Evolutionary conservation across 1,140 invertebrate genomes (phyloP).

Genomic region (Drosophila equinoxialis): DNA sequence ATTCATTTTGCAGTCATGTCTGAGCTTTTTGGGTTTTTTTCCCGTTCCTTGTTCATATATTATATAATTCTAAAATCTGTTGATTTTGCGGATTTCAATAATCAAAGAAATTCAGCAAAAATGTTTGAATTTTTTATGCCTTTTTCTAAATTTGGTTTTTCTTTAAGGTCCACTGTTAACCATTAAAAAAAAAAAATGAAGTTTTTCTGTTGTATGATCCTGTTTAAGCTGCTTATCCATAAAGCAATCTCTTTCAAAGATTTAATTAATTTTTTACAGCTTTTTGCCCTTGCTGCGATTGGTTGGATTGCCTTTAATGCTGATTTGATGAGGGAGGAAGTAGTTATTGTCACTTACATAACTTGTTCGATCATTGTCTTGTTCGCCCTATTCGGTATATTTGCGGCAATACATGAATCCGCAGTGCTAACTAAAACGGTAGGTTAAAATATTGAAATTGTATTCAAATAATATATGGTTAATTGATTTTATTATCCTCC

Average conservation of each 20-base stretch:
- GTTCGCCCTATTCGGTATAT: conserved; percentile 64
- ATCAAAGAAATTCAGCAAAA: background rate
- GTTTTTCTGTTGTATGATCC: background rate
- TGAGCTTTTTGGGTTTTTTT: too few relatives aligned
- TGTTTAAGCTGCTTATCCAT: too few relatives aligned
- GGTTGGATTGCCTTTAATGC: conserved; percentile 67
- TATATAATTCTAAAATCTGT: too few relatives aligned
- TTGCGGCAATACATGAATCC: conserved; percentile 70
- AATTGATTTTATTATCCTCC: background rate
- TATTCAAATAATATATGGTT: background rate
- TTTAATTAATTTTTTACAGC: conserved; percentile 44
- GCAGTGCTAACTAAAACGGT: conserved; percentile 64
- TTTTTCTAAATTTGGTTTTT: too few relatives aligned
- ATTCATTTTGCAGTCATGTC: background rate
- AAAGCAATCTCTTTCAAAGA: too few relatives aligned
- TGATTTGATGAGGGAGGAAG: conserved; percentile 56
- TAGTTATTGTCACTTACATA: conserved; percentile 60
- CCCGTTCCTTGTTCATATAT: too few relatives aligned
- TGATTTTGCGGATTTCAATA: too few relatives aligned
- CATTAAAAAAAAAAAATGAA: too few relatives aligned
- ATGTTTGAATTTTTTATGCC: too few relatives aligned
- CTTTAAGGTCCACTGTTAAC: too few relatives aligned
- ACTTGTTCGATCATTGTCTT: conserved; percentile 56
- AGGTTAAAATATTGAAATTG: background rate
- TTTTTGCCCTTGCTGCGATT: conserved; percentile 65